These are phyloP conservation scores for Tricholaema leucomelas DNA, from an alignment of 2,113 vertebrate genomes.

Conservation along the genomic window DNA sequence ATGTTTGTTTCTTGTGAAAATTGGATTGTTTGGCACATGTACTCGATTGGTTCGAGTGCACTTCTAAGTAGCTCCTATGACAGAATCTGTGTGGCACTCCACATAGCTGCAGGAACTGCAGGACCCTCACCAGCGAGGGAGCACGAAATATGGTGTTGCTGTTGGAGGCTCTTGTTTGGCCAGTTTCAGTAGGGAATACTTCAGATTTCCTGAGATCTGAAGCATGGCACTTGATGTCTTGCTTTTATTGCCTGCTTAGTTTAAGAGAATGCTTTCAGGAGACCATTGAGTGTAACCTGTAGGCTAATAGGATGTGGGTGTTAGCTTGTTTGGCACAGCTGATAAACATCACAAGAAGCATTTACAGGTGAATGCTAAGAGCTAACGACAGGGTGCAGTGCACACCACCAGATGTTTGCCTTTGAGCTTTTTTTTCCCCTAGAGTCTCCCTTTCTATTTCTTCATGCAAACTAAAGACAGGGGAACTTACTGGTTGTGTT, in stretches of 20 bases:
- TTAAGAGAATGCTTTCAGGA: background rate
- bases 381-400: background rate
- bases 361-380: background rate
- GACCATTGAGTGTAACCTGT: background rate
- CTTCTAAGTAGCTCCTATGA: background rate
- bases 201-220: background rate
- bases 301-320: background rate
- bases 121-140: background rate
- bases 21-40: background rate
- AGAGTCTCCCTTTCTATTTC: background rate
- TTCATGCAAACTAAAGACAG: background rate
- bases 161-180: background rate
- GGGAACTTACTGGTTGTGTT: background rate
- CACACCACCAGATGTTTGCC: background rate
- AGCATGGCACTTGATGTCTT: background rate
- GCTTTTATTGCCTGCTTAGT: background rate
- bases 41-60: background rate
- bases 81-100: background rate
- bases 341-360: background rate
- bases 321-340: background rate
- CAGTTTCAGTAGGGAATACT: background rate
- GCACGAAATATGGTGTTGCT: fast-evolving
- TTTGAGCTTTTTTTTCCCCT: background rate
- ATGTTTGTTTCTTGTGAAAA: background rate
- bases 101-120: background rate